These are phyloP conservation scores for Idaea aversata DNA, from an alignment of 2,888 invertebrate genomes.

Conservation along the genomic window DNA sequence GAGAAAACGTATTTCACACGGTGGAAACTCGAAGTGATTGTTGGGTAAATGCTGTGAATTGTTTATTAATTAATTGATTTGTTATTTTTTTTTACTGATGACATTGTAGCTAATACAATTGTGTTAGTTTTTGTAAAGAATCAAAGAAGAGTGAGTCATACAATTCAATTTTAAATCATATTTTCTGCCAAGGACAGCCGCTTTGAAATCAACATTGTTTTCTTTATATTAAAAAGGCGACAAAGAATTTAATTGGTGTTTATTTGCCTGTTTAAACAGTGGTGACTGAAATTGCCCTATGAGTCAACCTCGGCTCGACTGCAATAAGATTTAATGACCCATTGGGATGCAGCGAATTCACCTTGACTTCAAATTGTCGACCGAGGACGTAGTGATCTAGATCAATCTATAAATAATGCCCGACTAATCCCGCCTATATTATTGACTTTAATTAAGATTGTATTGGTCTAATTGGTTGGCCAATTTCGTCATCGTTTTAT, in stretches of 20 bases:
- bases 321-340: constrained; percentile 1
- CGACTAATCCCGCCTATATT: constrained; percentile 1
- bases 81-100: constrained; percentile 7
- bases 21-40: constrained; percentile 49
- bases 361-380: constrained; percentile 25
- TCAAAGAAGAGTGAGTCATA: background rate
- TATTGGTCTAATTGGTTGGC: background rate
- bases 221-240: background rate
- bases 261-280: background rate
- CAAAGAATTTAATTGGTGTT: background rate
- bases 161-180: background rate
- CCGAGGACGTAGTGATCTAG: background rate
- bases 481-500: background rate
- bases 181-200: background rate
- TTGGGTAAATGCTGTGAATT: constrained; percentile 29
- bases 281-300: background rate
- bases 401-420: background rate
- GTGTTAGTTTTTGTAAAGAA: constrained; percentile 4
- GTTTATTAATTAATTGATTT: constrained; percentile 4
- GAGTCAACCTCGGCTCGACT: background rate
- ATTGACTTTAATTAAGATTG: constrained; percentile 1
- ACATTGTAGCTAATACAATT: constrained; percentile 12
- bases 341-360: constrained; percentile 3
- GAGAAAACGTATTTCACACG: constrained; percentile 55
- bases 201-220: background rate